Conservation (phyloP, 2,113 vertebrate species). For the Ceuthmochares aereus region DNA sequence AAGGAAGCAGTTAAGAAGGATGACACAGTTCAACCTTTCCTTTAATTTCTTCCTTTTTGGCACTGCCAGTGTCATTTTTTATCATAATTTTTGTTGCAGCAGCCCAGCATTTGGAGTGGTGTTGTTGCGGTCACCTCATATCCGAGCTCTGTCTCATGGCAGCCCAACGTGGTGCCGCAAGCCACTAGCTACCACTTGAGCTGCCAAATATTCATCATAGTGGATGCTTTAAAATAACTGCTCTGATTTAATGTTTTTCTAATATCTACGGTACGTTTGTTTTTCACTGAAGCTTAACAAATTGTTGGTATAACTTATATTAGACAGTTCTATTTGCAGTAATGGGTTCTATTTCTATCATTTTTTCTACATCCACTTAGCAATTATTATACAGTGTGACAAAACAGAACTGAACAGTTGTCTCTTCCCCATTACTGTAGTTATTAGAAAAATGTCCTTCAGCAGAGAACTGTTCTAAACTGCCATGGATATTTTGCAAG, state of each 20-base stretch:
- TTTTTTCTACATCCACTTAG: conserved; percentile 58
- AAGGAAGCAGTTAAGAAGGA: not conserved
- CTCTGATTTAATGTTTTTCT: conserved; percentile 62
- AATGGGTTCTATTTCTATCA: conserved; percentile 28
- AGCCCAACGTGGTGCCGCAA: not conserved
- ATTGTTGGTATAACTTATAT: conserved; percentile 53
- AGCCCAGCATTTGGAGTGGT: not conserved
- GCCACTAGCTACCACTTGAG: conserved; percentile 23
- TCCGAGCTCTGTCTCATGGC: not conserved
- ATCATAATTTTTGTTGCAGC: not conserved
- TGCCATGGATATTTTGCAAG: conserved; percentile 13
- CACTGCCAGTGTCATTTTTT: not conserved
- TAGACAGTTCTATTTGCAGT: conserved; percentile 56
- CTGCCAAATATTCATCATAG: conserved; percentile 49
- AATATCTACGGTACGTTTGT: conserved; percentile 54
- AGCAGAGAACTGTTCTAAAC: not conserved
- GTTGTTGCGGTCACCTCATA: conserved; percentile 44
- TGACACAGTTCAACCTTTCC: not conserved
- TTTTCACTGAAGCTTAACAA: conserved; percentile 63
- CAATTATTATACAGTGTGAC: not conserved
- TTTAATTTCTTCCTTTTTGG: not conserved
- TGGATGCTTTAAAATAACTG: conserved; percentile 57
- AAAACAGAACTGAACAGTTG: conserved; percentile 30
- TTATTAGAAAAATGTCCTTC: conserved; percentile 54
- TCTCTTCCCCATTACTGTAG: conserved; percentile 29